Percentiles rank a stretch among this genome's conserved stretches.
phyloP scores from a whole-genome alignment of 1,140 invertebrate species.

The Chionoecetes opilio region DNA sequence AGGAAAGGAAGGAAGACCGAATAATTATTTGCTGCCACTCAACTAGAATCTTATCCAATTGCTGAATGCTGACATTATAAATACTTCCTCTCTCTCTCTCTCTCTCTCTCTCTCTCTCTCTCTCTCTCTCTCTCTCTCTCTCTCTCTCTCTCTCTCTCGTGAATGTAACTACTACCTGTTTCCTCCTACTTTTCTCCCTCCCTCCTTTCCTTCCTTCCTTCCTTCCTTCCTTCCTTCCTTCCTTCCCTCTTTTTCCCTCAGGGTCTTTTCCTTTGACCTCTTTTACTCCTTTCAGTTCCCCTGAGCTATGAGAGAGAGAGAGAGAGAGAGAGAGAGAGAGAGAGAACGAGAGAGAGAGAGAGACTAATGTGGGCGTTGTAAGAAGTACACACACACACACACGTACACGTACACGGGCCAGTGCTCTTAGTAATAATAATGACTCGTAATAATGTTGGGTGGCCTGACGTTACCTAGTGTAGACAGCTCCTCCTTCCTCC shows the following conservation, averaged over 20 bases:
- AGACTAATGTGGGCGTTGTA: background rate
- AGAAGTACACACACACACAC: constrained; percentile 7
- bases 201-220: too few species aligned
- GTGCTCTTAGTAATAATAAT: background rate
- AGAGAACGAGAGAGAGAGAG: background rate
- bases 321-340: background rate
- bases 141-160: too few species aligned
- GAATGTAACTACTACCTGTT: too few species aligned
- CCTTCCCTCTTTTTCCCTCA: background rate
- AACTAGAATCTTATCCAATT: too few species aligned
- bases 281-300: too few species aligned
- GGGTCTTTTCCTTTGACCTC: background rate
- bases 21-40: too few species aligned
- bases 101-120: too few species aligned
- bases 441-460: background rate
- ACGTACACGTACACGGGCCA: background rate
- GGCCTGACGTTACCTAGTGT: background rate
- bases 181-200: background rate
- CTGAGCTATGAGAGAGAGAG: constrained; percentile 5
- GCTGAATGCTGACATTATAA: too few species aligned
- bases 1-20: background rate
- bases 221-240: constrained; percentile 5
- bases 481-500: background rate
- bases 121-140: too few species aligned
- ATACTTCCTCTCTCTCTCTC: too few species aligned